A percentile compares a stretch with the other conserved stretches of the same genome.
Conservation (phyloP, 1,140 invertebrate genomes). For the Vanessa atalanta region DNA sequence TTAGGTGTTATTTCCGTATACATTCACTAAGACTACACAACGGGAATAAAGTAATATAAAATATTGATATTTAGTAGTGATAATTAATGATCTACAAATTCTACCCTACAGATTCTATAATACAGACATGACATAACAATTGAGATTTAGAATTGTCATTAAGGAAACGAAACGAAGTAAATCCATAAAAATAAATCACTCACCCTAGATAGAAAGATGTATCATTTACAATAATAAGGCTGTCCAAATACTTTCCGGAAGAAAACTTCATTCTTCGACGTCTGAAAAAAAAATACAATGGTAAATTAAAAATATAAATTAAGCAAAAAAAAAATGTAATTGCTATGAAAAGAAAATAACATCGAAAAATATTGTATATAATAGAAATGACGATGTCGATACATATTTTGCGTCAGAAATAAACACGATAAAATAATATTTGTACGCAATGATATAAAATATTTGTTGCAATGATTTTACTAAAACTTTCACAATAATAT, state of each 20-base stretch:
- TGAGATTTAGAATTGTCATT: too few relatives aligned
- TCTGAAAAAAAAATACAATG: background rate
- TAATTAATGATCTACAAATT: too few relatives aligned
- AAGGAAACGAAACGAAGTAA: too few relatives aligned
- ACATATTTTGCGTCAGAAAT: background rate
- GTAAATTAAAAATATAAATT: background rate
- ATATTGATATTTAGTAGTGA: too few relatives aligned
- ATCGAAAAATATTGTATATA: background rate
- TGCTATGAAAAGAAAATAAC: background rate
- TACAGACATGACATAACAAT: too few relatives aligned
- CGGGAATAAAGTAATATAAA: too few relatives aligned
- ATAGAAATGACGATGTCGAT: background rate
- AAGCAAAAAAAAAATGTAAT: background rate
- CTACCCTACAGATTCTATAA: too few relatives aligned
- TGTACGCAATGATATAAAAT: background rate
- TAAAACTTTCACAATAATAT: conserved; percentile 15
- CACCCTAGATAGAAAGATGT: background rate
- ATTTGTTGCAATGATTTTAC: background rate
- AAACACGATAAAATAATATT: conserved; percentile 4
- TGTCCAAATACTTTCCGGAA: background rate
- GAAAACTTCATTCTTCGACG: background rate
- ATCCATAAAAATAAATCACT: background rate
- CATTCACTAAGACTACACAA: too few relatives aligned
- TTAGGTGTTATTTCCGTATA: too few relatives aligned
- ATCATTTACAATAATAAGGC: background rate